phyloP scores from a whole-genome alignment of 30 jellyfish, hydroid and myxozoan genomes.

The Cassiopea xamachana region DNA sequence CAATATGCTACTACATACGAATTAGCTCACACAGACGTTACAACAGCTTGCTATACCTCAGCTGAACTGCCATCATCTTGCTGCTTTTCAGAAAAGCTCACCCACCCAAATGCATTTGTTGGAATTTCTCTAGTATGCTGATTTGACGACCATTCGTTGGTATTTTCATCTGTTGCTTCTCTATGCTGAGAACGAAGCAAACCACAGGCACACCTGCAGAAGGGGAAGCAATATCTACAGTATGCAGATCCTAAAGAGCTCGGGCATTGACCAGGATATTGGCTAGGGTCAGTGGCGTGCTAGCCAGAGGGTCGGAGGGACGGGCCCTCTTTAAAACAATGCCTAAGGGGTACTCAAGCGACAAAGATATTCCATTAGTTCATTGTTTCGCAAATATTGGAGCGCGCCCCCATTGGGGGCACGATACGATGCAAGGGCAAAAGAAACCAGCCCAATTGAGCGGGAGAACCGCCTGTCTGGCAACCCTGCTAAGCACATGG shows the following conservation, averaged over 20 bases:
- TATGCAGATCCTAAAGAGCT: neutral
- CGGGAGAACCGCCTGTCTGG: too few relatives aligned
- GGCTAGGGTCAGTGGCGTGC: neutral
- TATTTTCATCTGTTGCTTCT: neutral
- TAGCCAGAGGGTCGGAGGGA: neutral
- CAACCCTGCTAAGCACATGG: too few relatives aligned
- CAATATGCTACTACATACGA: neutral
- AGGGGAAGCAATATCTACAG: neutral
- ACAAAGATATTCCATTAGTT: neutral
- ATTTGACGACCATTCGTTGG: constrained; percentile 22
- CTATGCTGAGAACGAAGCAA: neutral
- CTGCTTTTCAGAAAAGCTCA: constrained; percentile 26
- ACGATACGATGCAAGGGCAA: too few relatives aligned
- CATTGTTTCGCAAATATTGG: neutral
- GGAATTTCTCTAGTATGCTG: constrained; percentile 28
- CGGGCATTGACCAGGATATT: neutral
- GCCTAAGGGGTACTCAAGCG: neutral
- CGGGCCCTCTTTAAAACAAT: neutral
- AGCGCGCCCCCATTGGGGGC: too few relatives aligned
- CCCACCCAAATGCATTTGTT: constrained; percentile 62
- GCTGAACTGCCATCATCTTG: constrained; percentile 22
- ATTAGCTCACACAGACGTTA: neutral
- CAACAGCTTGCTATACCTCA: constrained; percentile 2
- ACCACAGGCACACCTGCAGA: constrained; percentile 20
- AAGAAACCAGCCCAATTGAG: too few relatives aligned